phyloP scores from a whole-genome alignment of 2,888 invertebrate genomes.

The Drosophila infuscata region DNA sequence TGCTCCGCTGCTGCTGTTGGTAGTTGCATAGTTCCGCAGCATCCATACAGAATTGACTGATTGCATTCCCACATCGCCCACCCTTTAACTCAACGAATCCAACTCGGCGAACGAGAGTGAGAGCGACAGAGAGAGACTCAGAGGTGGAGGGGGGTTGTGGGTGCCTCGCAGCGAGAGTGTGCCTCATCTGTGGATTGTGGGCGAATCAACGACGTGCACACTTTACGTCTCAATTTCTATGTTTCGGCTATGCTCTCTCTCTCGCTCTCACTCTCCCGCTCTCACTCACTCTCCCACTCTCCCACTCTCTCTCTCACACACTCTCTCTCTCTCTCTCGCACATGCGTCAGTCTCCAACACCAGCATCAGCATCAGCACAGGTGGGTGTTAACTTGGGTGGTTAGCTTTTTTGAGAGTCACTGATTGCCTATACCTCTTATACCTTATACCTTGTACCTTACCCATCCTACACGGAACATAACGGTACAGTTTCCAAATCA shows the following conservation, averaged over 20 bases:
- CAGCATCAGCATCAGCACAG: neutral
- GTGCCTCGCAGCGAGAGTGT: slow-evolving; percentile 13
- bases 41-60: slow-evolving; percentile 23
- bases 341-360: slow-evolving; percentile 1
- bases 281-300: neutral
- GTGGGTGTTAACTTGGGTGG: slow-evolving; percentile 66
- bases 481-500: slow-evolving; percentile 4
- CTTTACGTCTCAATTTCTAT: slow-evolving; percentile 22
- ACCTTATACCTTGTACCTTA: neutral
- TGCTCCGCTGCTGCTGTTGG: slow-evolving; percentile 7
- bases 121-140: neutral
- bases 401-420: slow-evolving; percentile 44
- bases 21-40: slow-evolving; percentile 1
- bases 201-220: slow-evolving; percentile 62
- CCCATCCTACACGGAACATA: neutral
- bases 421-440: slow-evolving; percentile 34
- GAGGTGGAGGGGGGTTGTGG: neutral
- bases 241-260: neutral
- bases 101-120: neutral
- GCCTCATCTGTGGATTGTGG: slow-evolving; percentile 35
- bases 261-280: neutral
- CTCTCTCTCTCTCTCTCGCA: neutral
- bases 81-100: neutral
- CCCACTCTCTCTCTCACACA: neutral
- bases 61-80: slow-evolving; percentile 19